Percentiles rank a stretch among this genome's conserved stretches.
Conservation (phyloP, 2,113 vertebrate genomes). For the Micronycteris hirsuta region DNA sequence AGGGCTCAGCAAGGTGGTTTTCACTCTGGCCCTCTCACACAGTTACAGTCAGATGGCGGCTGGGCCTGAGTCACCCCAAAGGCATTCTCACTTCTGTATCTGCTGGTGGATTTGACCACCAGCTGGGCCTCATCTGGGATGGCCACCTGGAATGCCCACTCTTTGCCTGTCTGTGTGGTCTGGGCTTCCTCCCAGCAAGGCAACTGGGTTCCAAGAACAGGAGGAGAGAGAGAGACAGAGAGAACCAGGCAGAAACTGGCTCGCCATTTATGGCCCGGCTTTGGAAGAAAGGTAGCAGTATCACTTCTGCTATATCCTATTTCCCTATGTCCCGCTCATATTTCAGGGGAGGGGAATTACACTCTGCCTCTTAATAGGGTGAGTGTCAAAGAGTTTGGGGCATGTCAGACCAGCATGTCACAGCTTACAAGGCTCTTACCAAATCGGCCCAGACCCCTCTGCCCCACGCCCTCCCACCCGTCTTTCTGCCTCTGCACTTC, state of each 20-base stretch:
- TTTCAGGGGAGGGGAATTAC: background rate
- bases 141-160: background rate
- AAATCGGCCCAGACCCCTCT: too few species aligned
- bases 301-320: background rate
- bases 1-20: background rate
- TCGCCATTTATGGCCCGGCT: background rate
- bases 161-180: background rate
- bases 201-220: background rate
- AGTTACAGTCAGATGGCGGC: background rate
- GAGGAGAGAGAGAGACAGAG: background rate
- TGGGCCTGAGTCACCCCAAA: background rate
- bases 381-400: background rate
- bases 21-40: background rate
- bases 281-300: background rate
- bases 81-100: background rate
- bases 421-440: background rate
- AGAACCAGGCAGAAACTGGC: background rate
- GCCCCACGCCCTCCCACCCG: background rate
- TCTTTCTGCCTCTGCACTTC: too few species aligned
- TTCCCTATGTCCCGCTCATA: background rate
- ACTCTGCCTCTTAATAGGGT: background rate
- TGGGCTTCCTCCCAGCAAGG: background rate
- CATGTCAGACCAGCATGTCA: background rate
- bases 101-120: background rate
- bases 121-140: background rate